Evolutionary conservation across 2,888 invertebrate genomes (phyloP).

Genomic region (Synergus gifuensis): DNA sequence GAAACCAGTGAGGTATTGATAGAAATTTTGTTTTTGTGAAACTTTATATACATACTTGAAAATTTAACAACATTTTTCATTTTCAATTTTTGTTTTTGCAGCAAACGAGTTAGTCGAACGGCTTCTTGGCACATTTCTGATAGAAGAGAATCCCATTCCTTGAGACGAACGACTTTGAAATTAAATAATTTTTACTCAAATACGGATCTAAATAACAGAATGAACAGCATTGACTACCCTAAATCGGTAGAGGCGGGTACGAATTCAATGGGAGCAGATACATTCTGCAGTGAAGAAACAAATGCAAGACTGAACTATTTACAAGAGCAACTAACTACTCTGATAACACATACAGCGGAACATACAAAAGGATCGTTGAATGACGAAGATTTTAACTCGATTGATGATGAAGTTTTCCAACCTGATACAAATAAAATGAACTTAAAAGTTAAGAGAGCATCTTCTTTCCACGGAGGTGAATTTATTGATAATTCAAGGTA

Average conservation of each 20-base stretch:
- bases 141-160: constrained; percentile 52
- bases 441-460: constrained; percentile 66
- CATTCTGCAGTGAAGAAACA: constrained; percentile 67
- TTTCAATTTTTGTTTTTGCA: constrained; percentile 46
- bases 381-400: constrained; percentile 60
- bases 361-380: constrained; percentile 64
- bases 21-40: not conserved
- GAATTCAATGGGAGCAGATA: constrained; percentile 36
- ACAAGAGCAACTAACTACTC: constrained; percentile 66
- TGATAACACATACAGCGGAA: constrained; percentile 69
- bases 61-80: not conserved
- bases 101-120: constrained; percentile 78
- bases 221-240: constrained; percentile 41
- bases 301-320: constrained; percentile 68
- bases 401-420: constrained; percentile 73
- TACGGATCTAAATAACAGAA: constrained; percentile 18
- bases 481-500: constrained; percentile 66
- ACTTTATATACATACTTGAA: constrained; percentile 4
- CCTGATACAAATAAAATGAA: constrained; percentile 44
- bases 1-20: constrained; percentile 68
- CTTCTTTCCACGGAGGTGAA: constrained; percentile 73
- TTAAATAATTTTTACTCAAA: constrained; percentile 77
- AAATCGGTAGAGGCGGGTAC: constrained; percentile 24
- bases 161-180: constrained; percentile 49
- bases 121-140: constrained; percentile 83